Percentiles rank a stretch among this genome's conserved stretches.
Conservation (phyloP, 2,888 invertebrate species). For the Teleiodes luculella region DNA sequence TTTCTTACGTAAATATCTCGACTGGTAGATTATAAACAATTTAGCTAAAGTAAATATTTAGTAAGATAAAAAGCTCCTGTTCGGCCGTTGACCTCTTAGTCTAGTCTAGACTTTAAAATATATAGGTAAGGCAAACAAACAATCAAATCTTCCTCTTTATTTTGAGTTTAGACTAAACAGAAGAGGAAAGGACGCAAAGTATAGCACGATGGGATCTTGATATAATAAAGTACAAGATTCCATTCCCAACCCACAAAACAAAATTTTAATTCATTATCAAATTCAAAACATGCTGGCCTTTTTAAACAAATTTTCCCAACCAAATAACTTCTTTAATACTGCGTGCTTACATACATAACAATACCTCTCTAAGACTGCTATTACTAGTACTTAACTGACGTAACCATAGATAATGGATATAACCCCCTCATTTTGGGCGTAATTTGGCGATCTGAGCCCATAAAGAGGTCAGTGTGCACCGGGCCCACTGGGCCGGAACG, state of each 20-base stretch:
- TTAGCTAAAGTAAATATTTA: background rate
- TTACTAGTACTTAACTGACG: too few species aligned
- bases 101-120: too few species aligned
- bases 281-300: too few species aligned
- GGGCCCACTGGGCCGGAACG: conserved; percentile 42
- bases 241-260: too few species aligned
- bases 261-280: too few species aligned
- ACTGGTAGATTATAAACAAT: background rate
- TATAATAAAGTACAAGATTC: too few species aligned
- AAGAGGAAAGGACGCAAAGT: too few species aligned
- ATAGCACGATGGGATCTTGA: too few species aligned
- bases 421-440: conserved; percentile 18
- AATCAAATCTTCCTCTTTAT: too few species aligned
- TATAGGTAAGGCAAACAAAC: too few species aligned
- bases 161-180: too few species aligned
- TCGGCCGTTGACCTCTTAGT: background rate
- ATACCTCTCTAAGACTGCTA: background rate
- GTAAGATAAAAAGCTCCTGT: background rate
- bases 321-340: background rate
- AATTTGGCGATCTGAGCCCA: conserved; percentile 53
- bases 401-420: conserved; percentile 15
- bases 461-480: conserved; percentile 47
- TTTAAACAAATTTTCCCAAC: too few species aligned
- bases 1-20: background rate
- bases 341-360: background rate